Base-by-base conservation (phyloP, 2,888 invertebrate genomes). In the Dryobota labecula region DNA sequence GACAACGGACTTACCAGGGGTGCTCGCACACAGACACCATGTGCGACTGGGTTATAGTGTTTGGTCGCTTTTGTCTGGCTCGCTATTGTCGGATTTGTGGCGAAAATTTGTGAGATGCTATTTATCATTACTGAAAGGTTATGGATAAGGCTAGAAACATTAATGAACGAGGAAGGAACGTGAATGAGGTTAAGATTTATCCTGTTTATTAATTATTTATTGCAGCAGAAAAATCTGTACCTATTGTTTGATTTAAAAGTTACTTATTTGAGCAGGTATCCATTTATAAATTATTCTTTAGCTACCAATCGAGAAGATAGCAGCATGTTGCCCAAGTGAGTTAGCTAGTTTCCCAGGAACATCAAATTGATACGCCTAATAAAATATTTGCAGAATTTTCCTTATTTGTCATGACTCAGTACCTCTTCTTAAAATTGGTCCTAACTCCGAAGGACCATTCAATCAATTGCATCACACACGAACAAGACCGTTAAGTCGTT, bases 351-450 rank as follows among this genome's bases (percentile, higher is more conserved):
- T 49, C 30, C 33, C n/a, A 54, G 47, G 57, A 79, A 13, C 47
- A 43, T 53, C 11, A 73, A n/a, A 13, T 53, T n/a, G 33, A 57
- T 51, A 49, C 38, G 33, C 45, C 57, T 47, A 13, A 18, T 36
- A 65, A n/a, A 76, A 67, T 66, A 63, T 78, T 54, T 18, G 30
- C 15, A 27, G 41, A 30, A 30, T 72, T 72, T 82, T 72, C 82
- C 73, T 82, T 56, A 67, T 56, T 49, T 9, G 51, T 49, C 56
- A 41, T 75, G 75, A 69, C 36, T 78, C 53, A 64, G 51, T 60
- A 27, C 24, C 24, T 64, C 63, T 67, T 81, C 67, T 62, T 45
- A 68, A 72, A 80, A 61, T 49, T 36, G 41, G 30, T 60, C 24
- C 20, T 6, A 51, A 2, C n/a, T 51, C 18, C 33, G 33, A 51